A percentile compares a stretch with the other conserved stretches of the same genome.
Evolutionary conservation across 2,797 vertebrate genomes (phyloP).

Genomic region (Paguma larvata): DNA sequence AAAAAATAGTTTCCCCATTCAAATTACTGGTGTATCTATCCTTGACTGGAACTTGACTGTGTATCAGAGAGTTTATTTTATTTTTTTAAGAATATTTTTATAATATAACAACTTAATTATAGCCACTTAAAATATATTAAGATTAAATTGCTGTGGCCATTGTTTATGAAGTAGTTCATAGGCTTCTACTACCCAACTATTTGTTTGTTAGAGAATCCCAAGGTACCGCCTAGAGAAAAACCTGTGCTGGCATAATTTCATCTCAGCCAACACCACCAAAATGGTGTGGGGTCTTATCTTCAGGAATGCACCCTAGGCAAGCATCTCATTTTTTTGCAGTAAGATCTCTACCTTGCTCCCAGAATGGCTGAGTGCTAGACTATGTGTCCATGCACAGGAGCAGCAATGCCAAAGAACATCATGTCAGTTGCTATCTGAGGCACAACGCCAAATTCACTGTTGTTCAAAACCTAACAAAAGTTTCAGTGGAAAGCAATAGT

Average conservation of each 20-base stretch:
- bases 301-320: not conserved
- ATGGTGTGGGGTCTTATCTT: not conserved
- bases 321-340: not conserved
- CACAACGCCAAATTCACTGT: not conserved
- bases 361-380: not conserved
- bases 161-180: not conserved
- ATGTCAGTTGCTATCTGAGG: not conserved
- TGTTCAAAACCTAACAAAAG: not conserved
- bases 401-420: not conserved
- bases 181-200: not conserved
- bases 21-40: not conserved
- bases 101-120: not conserved
- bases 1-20: not conserved
- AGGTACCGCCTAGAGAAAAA: not conserved
- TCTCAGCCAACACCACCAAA: not conserved
- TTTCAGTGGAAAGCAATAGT: slow-evolving; percentile 14
- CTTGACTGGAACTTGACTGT: not conserved
- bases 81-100: slow-evolving; percentile 38
- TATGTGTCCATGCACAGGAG: not conserved
- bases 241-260: not conserved
- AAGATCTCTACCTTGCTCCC: not conserved
- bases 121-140: not conserved
- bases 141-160: not conserved
- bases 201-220: not conserved
- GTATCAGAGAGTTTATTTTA: not conserved